Evolutionary conservation across 2,113 vertebrate species (phyloP).

Genomic region (Oryzias melastigma): DNA sequence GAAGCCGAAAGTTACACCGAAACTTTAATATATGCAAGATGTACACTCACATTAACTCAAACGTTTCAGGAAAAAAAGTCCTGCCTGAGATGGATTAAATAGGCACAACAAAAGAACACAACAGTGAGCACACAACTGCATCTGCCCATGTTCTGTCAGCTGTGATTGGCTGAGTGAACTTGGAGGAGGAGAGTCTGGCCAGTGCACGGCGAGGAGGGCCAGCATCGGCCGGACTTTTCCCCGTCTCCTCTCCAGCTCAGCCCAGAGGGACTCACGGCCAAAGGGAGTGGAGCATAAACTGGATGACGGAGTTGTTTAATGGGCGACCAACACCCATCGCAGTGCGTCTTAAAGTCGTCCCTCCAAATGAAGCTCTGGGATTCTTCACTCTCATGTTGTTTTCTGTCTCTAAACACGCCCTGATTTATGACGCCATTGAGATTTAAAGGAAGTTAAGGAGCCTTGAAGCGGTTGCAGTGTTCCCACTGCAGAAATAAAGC

Average conservation of each 20-base stretch:
- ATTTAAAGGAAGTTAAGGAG: constrained; percentile 35
- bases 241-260: constrained; percentile 59
- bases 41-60: too few species aligned
- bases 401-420: constrained; percentile 57
- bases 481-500: constrained; percentile 30
- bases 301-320: constrained; percentile 60
- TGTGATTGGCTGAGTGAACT: constrained; percentile 45
- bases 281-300: constrained; percentile 53
- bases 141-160: constrained; percentile 39
- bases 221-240: constrained; percentile 56
- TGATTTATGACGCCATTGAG: constrained; percentile 63
- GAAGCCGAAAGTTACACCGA: too few species aligned
- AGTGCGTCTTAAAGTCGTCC: constrained; percentile 52
- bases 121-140: constrained; percentile 17
- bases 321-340: constrained; percentile 65
- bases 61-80: background rate
- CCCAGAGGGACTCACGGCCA: constrained; percentile 45
- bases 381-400: constrained; percentile 59
- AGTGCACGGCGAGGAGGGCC: constrained; percentile 30
- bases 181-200: constrained; percentile 35
- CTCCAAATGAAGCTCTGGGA: constrained; percentile 50
- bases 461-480: constrained; percentile 31
- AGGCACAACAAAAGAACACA: constrained; percentile 16
- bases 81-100: constrained; percentile 24
- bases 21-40: background rate